Percentiles rank a stretch among this genome's conserved stretches.
Conservation (phyloP, 1,140 invertebrate genomes). For the Drosophila jambulina region DNA sequence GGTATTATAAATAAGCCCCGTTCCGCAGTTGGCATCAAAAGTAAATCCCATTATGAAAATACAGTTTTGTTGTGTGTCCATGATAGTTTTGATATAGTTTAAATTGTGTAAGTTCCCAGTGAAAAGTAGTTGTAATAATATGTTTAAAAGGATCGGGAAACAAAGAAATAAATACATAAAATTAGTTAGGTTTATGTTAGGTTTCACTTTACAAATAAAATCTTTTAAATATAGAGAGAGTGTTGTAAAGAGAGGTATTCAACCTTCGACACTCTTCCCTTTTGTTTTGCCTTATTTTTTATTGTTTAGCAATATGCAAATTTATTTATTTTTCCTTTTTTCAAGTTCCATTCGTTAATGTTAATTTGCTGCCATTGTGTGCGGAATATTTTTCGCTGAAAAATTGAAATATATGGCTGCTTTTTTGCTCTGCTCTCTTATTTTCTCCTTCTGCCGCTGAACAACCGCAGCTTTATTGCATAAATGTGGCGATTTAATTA, state of each 20-base stretch:
- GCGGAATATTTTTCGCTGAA: slow-evolving; percentile 31
- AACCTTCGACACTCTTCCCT: background rate
- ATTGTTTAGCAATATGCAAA: slow-evolving; percentile 38
- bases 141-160: too few species aligned
- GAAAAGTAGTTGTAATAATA: background rate
- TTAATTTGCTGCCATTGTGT: slow-evolving; percentile 54
- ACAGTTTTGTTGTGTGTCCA: background rate
- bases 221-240: background rate
- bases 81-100: slow-evolving; percentile 35
- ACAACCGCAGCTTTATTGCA: slow-evolving; percentile 62
- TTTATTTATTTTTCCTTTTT: slow-evolving; percentile 24
- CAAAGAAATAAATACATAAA: background rate
- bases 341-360: slow-evolving; percentile 41
- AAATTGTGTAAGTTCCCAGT: slow-evolving; percentile 3
- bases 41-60: slow-evolving; percentile 44
- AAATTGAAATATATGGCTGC: slow-evolving; percentile 41
- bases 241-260: slow-evolving; percentile 14
- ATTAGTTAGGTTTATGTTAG: background rate
- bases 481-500: slow-evolving; percentile 80
- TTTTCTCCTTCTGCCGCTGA: background rate
- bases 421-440: background rate
- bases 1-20: slow-evolving; percentile 40
- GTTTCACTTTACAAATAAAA: background rate
- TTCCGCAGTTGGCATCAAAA: slow-evolving; percentile 38
- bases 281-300: background rate